Percentiles rank a stretch among this genome's conserved stretches.
Evolutionary conservation across 1,140 invertebrate species (phyloP).

Genomic region (Asbolus verrucosus): DNA sequence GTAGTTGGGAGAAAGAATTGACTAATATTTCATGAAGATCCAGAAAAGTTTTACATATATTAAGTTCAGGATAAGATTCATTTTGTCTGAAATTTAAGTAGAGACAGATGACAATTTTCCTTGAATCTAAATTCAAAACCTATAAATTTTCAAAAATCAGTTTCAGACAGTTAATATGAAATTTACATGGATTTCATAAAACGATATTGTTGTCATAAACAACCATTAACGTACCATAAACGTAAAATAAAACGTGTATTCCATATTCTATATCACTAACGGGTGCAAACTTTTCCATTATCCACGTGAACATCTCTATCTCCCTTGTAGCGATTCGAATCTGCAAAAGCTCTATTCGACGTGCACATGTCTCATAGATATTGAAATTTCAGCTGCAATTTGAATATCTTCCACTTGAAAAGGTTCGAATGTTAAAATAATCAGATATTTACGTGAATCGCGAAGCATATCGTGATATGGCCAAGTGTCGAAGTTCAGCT

Average conservation of each 20-base stretch:
- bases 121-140: too few species aligned
- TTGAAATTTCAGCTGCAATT: constrained; percentile 28
- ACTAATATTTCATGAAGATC: too few species aligned
- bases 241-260: constrained; percentile 12
- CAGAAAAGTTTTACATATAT: too few species aligned
- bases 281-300: constrained; percentile 17
- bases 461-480: constrained; percentile 5
- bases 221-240: constrained; percentile 13
- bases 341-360: neutral
- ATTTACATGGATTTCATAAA: constrained; percentile 13
- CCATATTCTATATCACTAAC: constrained; percentile 11
- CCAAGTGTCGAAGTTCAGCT: constrained; percentile 11
- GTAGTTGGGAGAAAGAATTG: too few species aligned
- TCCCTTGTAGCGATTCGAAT: neutral
- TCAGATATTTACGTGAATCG: constrained; percentile 9
- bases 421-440: constrained; percentile 18
- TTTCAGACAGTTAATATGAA: neutral
- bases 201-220: constrained; percentile 17
- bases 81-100: too few species aligned
- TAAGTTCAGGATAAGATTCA: too few species aligned
- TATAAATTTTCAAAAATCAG: constrained; percentile 10
- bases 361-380: constrained; percentile 6
- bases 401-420: constrained; percentile 18
- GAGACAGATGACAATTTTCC: too few species aligned
- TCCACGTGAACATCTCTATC: constrained; percentile 19